phyloP scores from a whole-genome alignment of 2,797 vertebrate genomes.

The Morus bassanus region DNA sequence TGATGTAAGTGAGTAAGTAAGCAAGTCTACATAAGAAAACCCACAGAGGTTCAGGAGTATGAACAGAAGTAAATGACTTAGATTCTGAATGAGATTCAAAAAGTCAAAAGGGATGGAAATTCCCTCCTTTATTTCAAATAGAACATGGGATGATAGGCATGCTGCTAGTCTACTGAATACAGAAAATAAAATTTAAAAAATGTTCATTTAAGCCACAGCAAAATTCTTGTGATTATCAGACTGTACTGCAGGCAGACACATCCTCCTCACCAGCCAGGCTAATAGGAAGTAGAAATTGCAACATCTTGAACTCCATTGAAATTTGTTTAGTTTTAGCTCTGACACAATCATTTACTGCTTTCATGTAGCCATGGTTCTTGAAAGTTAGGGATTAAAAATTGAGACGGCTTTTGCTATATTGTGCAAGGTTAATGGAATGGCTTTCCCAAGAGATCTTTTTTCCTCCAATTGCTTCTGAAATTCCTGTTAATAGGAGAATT shows the following conservation, averaged over 20 bases:
- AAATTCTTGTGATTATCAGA: neutral
- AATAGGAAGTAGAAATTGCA: neutral
- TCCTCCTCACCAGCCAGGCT: neutral
- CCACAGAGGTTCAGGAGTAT: neutral
- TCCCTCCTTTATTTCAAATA: neutral
- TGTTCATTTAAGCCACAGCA: neutral
- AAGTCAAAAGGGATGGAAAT: neutral
- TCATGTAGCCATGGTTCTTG: neutral
- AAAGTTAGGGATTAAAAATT: neutral
- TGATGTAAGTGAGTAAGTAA: neutral
- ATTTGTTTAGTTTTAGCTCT: neutral
- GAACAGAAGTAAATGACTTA: neutral
- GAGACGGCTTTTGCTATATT: neutral
- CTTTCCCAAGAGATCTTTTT: neutral
- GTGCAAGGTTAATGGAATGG: neutral
- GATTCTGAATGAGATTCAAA: neutral
- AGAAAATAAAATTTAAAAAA: fast-evolving
- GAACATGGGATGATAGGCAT: neutral
- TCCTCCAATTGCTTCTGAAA: neutral
- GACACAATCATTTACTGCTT: neutral
- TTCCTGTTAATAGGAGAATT: neutral
- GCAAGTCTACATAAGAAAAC: neutral
- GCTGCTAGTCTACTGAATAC: neutral
- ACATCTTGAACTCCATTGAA: neutral
- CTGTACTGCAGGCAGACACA: neutral